Evolutionary conservation across 2,797 vertebrate species (phyloP), one percentile per base, ranked within the genome.

Genomic region (Acanthurus lineatus): DNA sequence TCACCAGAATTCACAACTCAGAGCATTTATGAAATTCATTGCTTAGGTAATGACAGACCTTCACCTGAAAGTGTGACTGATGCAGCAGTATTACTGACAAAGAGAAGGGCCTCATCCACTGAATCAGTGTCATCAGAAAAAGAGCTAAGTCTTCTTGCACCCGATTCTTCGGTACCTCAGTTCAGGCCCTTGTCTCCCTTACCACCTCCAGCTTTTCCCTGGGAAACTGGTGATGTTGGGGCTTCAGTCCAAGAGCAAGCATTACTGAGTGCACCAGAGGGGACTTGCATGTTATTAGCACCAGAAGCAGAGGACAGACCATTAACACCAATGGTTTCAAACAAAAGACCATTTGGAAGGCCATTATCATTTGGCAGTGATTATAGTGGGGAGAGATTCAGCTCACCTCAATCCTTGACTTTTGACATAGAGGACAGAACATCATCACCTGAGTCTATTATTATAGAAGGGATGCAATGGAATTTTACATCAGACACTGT

Each of bases 111-210:
- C 32, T 91, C 87, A 40, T 93, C 94, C 28, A 89, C 90, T 14
- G 91, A 91, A 53, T 94, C 91, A 65, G 49, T 73, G 45, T 80
- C 68, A 11, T 93, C 90, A 14, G 7, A 76, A 17, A 90, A 87
- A 82, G 92, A 94, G 60, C 69, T 86, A 1, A 73, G 44, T 56
- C 58, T 85, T 61, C 91, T 94, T 17, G 60, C 75, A 51, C 87
- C 90, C 32, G 93, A 94, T 82, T 92, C 86, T 51, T 81, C 79
- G 17, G 20, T 84, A 52, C 89, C 86, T 77, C 82, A 84, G 20
- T 90, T 88, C 48, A 93, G 92, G 62, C 93, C 91, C 1, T 86
- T 94, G 69, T 94, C 93, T 56, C 93, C 92, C 3, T 85, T 93
- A 10, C 90, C 92, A 28, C 92, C 91, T 11, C 44, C 83, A 52